Evolutionary conservation across 1,140 invertebrate species (phyloP).

Genomic region (Papilio xuthus): DNA sequence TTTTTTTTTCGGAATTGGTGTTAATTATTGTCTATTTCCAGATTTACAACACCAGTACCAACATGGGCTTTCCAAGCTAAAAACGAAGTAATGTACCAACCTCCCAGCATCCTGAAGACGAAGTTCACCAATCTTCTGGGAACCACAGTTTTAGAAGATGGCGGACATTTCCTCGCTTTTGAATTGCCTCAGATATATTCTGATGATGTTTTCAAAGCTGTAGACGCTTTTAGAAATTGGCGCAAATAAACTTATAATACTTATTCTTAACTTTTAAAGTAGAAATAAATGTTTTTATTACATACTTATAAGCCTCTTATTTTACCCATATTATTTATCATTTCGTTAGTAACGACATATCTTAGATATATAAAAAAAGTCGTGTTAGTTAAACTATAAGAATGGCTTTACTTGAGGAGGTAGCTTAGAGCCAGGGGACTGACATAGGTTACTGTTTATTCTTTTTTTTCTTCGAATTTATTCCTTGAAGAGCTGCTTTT

Average conservation of each 20-base stretch:
- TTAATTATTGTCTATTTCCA: constrained; percentile 21
- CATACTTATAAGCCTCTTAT: too few species aligned
- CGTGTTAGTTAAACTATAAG: too few species aligned
- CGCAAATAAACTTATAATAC: background rate
- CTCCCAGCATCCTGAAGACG: constrained; percentile 71
- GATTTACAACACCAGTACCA: constrained; percentile 73
- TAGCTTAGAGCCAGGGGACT: too few species aligned
- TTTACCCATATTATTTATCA: too few species aligned
- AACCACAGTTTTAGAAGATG: constrained; percentile 77
- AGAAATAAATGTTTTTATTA: too few species aligned
- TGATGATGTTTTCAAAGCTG: constrained; percentile 77
- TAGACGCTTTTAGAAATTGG: constrained; percentile 46
- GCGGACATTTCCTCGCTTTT: constrained; percentile 90
- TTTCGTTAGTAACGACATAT: constrained; percentile 52
- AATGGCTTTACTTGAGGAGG: too few species aligned
- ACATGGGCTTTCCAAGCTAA: constrained; percentile 81
- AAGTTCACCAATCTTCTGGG: constrained; percentile 82
- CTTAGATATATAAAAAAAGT: too few species aligned
- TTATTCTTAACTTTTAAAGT: too few species aligned
- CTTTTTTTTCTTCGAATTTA: too few species aligned
- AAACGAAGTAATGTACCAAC: constrained; percentile 78
- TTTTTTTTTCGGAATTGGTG: background rate
- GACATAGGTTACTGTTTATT: too few species aligned
- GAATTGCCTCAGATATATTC: constrained; percentile 85
- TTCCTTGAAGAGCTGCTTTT: too few species aligned